phyloP scores from a whole-genome alignment of 2,113 vertebrate genomes.

The Hystrix cristata region DNA sequence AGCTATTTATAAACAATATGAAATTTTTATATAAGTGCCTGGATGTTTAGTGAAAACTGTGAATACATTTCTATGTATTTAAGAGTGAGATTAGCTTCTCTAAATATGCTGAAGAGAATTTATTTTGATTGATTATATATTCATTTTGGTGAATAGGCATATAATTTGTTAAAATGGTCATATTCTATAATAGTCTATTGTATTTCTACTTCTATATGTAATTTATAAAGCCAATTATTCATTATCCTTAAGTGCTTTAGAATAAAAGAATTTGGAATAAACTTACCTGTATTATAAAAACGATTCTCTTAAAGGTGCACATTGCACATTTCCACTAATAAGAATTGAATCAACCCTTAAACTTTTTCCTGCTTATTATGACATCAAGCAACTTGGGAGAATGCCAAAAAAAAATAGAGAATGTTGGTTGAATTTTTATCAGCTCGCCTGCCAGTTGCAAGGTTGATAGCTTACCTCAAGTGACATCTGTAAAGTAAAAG shows the following conservation, averaged over 20 bases:
- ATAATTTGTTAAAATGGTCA: constrained; percentile 34
- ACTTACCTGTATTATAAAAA: constrained; percentile 49
- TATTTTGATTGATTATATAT: constrained; percentile 51
- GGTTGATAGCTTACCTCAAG: constrained; percentile 67
- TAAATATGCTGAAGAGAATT: neutral
- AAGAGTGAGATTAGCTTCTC: neutral
- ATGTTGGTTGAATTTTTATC: constrained; percentile 72
- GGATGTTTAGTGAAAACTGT: constrained; percentile 14
- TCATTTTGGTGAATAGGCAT: neutral
- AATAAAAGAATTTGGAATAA: constrained; percentile 64
- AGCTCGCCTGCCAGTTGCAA: constrained; percentile 58
- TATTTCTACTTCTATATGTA: neutral
- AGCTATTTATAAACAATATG: neutral
- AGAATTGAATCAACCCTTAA: constrained; percentile 70
- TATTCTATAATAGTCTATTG: constrained; percentile 11
- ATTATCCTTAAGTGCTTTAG: neutral
- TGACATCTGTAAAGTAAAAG: constrained; percentile 71
- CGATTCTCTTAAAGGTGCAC: constrained; percentile 1
- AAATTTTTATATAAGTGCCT: neutral
- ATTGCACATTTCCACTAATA: constrained; percentile 55
- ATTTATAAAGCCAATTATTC: neutral
- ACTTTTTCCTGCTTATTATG: constrained; percentile 58
- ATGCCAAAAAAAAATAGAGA: constrained; percentile 48
- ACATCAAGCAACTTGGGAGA: constrained; percentile 60
- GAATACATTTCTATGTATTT: neutral